Evolutionary conservation across 2,888 invertebrate genomes (phyloP).

Genomic region (Raillietiella orientalis): DNA sequence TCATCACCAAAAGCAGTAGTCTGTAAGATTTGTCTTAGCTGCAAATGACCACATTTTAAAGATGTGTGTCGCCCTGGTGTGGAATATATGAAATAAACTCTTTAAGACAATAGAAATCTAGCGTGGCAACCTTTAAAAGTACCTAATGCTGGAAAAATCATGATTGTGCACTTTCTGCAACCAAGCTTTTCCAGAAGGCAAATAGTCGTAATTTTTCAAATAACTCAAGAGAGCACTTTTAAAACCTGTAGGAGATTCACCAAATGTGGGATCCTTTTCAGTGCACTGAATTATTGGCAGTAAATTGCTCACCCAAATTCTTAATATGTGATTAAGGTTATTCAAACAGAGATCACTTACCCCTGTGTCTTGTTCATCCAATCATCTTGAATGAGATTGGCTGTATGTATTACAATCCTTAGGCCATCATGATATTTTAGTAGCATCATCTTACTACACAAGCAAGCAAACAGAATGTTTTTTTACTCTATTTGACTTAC

Average conservation of each 20-base stretch:
- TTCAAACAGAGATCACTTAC: constrained; percentile 13
- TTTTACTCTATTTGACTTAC: constrained; percentile 23
- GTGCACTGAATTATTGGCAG: constrained; percentile 18
- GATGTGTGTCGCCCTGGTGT: constrained; percentile 40
- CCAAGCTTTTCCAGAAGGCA: constrained; percentile 32
- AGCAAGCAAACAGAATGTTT: constrained; percentile 4
- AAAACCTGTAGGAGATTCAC: constrained; percentile 49
- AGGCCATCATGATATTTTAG: constrained; percentile 50
- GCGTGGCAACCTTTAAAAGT: neutral
- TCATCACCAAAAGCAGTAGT: constrained; percentile 22
- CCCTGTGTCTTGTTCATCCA: constrained; percentile 87
- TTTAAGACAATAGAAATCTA: constrained; percentile 11
- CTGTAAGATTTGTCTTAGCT: constrained; percentile 24
- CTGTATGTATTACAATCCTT: constrained; percentile 57
- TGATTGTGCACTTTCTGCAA: constrained; percentile 31
- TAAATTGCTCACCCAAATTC: constrained; percentile 44
- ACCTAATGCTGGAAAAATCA: constrained; percentile 57
- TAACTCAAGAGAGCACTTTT: constrained; percentile 42
- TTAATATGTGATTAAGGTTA: neutral
- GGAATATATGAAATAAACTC: constrained; percentile 55
- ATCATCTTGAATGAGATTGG: constrained; percentile 63
- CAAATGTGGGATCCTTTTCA: neutral
- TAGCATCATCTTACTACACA: constrained; percentile 47
- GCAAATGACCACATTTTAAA: constrained; percentile 19
- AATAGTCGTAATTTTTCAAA: constrained; percentile 25